Conservation (phyloP, 1,140 invertebrate genomes). For the Temnothorax nylanderi region DNA sequence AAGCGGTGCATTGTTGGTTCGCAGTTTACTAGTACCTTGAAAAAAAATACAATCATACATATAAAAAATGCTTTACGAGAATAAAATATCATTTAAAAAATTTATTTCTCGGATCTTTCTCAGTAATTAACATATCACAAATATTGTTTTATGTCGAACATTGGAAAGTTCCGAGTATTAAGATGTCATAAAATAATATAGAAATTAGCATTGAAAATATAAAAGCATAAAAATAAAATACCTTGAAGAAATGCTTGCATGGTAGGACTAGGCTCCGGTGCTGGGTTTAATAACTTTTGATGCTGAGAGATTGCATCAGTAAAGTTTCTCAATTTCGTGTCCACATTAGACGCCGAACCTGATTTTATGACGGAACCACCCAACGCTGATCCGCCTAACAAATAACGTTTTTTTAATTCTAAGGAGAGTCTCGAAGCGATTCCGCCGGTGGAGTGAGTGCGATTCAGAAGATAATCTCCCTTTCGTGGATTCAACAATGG, state of each 20-base stretch:
- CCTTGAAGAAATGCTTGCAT: constrained; percentile 91
- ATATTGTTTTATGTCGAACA: background rate
- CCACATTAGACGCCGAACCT: constrained; percentile 93
- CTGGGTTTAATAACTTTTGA: constrained; percentile 94
- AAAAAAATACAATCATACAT: constrained; percentile 71
- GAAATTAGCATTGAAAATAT: constrained; percentile 1
- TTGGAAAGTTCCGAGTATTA: background rate
- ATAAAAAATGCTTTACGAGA: background rate
- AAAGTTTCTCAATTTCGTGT: constrained; percentile 93
- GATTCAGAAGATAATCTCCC: constrained; percentile 91
- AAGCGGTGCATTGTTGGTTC: constrained; percentile 73
- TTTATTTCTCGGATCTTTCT: background rate
- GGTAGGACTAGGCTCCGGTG: constrained; percentile 90
- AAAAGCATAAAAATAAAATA: constrained; percentile 16
- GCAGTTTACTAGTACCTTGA: constrained; percentile 85
- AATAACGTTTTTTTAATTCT: constrained; percentile 94
- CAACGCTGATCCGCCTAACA: constrained; percentile 89
- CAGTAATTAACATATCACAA: background rate
- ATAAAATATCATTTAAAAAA: background rate
- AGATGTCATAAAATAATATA: background rate
- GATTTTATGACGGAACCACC: constrained; percentile 91
- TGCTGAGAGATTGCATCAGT: constrained; percentile 95
- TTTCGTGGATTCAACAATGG: constrained; percentile 86
- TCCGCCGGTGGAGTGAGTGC: constrained; percentile 93
- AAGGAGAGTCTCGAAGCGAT: constrained; percentile 94